Percentiles rank a stretch among this genome's conserved stretches.
Evolutionary conservation across 1,140 invertebrate species (phyloP).

Genomic region (Drosophila lini): DNA sequence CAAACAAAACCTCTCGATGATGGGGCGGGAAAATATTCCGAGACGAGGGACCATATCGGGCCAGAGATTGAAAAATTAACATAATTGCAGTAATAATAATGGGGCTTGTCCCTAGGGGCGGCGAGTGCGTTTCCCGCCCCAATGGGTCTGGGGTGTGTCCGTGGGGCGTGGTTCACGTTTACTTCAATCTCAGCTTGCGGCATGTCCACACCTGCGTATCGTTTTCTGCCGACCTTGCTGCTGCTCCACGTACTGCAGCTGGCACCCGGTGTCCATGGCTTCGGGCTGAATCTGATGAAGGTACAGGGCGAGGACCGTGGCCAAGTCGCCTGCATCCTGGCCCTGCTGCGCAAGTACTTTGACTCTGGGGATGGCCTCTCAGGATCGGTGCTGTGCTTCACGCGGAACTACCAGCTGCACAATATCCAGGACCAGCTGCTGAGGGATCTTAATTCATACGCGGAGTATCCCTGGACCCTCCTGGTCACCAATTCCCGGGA

Average conservation of each 20-base stretch:
- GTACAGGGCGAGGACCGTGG: slow-evolving; percentile 50
- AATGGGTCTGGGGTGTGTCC: slow-evolving; percentile 14
- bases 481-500: slow-evolving; percentile 39
- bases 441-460: slow-evolving; percentile 34
- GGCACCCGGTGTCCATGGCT: slow-evolving; percentile 21
- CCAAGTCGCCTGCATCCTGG: slow-evolving; percentile 58
- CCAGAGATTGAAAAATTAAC: slow-evolving; percentile 65
- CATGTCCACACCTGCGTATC: slow-evolving; percentile 51
- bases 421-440: slow-evolving; percentile 58
- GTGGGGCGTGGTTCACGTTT: slow-evolving; percentile 50
- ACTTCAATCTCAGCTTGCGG: slow-evolving; percentile 53
- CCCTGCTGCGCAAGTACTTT: slow-evolving; percentile 73
- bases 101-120: slow-evolving; percentile 23
- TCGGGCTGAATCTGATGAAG: slow-evolving; percentile 73
- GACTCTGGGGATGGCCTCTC: slow-evolving; percentile 63
- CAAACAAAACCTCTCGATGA: slow-evolving; percentile 28
- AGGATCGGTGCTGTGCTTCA: slow-evolving; percentile 65
- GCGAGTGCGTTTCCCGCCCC: slow-evolving; percentile 24
- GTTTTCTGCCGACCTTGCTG: slow-evolving; percentile 32
- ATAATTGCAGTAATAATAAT: slow-evolving; percentile 75
- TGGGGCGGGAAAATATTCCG: slow-evolving; percentile 30
- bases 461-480: slow-evolving; percentile 56
- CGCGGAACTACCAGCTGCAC: slow-evolving; percentile 41
- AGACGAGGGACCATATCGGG: slow-evolving; percentile 34
- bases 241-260: slow-evolving; percentile 20